Evolutionary conservation across 2,888 invertebrate species (phyloP), one percentile per base, ranked within the genome.

Genomic region (Oscheius myriophilus): DNA sequence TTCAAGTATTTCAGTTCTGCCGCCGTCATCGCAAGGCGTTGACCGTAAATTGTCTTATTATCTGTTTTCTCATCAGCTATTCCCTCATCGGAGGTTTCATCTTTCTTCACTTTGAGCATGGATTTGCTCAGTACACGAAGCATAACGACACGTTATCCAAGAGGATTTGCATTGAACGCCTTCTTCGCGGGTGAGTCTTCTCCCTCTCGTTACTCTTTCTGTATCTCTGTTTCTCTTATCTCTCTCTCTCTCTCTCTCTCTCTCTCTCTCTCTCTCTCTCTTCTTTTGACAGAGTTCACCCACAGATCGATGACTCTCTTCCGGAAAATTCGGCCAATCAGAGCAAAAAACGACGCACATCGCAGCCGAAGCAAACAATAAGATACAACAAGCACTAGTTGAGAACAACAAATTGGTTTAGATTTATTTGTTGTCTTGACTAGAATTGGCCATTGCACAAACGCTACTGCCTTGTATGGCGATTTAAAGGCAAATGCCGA

Each of bases 1-100:
- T 25, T 55, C 25, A 59, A 59, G 3, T 18, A n/a, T 76, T 76
- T 57, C 74, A 78, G 78, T 74, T 76, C 46, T 65, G 76, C 55
- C 72, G 69, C 54, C 76, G 72, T 42, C 72, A 78, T 41, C 71
- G 67, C 25, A 76, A 73, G 63, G 76, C 78, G 2, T 67, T 78
- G 52, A 72, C 78, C 9, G 72, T 76, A 46, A 78, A 78, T 58
- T 68, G 69, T 12, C 70, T 74, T 49, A 78, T 78, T 43, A 76
- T 84, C 45, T 51, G 80, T 33, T 79, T 85, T 52, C 69, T 84
- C 21, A 70, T 82, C 25, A 64, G 75, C 54, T 84, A 84, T 69
- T 75, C 81, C n/a, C 68, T 82, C 3, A 69, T 84, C 61, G 84
- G 84, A 4, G 84, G 82, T 21, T 82, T 82, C 67, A 73, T 82